Percentiles rank a stretch among this genome's conserved stretches.
Evolutionary conservation across 1,140 invertebrate genomes (phyloP).

Genomic region (Rhynchophorus ferrugineus): DNA sequence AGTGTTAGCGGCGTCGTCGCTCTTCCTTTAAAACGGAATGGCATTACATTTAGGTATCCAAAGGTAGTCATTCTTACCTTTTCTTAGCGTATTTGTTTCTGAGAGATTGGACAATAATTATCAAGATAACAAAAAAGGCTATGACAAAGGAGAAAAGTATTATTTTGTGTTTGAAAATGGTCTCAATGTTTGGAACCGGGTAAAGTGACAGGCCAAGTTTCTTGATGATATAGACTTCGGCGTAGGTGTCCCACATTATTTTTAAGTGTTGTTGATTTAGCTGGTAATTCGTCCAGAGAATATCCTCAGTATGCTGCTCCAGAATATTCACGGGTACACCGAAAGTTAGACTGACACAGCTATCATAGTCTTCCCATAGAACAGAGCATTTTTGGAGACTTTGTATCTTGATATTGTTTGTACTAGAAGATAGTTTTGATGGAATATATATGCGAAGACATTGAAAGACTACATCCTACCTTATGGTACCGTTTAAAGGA

Average conservation of each 20-base stretch:
- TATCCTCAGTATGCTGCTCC: background rate
- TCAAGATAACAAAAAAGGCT: conserved; percentile 7
- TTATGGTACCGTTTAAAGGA: conserved; percentile 14
- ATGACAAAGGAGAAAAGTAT: conserved; percentile 9
- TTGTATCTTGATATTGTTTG: conserved; percentile 20
- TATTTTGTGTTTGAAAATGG: conserved; percentile 4
- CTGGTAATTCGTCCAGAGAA: conserved; percentile 21
- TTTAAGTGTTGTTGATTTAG: conserved; percentile 15
- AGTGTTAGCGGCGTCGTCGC: no score
- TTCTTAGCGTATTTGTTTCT: conserved; percentile 7
- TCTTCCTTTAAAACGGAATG: no score
- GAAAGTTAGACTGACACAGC: conserved; percentile 21
- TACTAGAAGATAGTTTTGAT: conserved; percentile 12
- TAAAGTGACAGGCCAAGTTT: conserved; percentile 9
- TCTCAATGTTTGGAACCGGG: conserved; percentile 5
- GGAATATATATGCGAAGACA: background rate
- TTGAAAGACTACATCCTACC: no score
- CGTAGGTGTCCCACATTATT: conserved; percentile 21
- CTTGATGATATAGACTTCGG: conserved; percentile 9
- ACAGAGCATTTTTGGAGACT: conserved; percentile 12
- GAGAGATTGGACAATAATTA: background rate
- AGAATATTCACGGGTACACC: conserved; percentile 16
- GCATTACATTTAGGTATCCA: no score
- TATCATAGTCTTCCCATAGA: conserved; percentile 18
- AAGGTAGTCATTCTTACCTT: no score